phyloP scores from a whole-genome alignment of 2,888 invertebrate genomes.

The Furcula furcula region DNA sequence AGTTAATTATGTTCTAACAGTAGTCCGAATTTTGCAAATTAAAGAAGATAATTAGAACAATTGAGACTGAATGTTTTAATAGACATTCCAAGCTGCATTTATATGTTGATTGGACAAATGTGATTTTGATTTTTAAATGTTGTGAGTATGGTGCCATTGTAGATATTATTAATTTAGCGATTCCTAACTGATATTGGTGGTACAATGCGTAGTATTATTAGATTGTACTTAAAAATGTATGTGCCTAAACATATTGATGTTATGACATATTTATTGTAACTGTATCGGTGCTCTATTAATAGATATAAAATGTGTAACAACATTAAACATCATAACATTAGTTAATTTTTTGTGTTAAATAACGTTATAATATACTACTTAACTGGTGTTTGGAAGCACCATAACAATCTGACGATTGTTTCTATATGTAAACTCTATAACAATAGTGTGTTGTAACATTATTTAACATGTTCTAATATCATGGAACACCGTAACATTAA shows the following conservation, averaged over 20 bases:
- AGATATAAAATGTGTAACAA: conserved; percentile 13
- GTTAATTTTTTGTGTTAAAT: too few relatives aligned
- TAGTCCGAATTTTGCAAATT: too few relatives aligned
- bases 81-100: conserved; percentile 59
- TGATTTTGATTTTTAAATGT: conserved; percentile 13
- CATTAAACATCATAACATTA: too few relatives aligned
- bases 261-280: conserved; percentile 19
- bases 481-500: too few relatives aligned
- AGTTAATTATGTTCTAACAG: too few relatives aligned
- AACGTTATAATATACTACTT: too few relatives aligned
- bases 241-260: conserved; percentile 28
- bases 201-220: conserved; percentile 52
- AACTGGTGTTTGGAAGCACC: too few relatives aligned
- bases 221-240: conserved; percentile 49
- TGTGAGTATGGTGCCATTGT: conserved; percentile 45
- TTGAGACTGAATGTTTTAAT: conserved; percentile 42
- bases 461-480: too few relatives aligned
- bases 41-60: too few relatives aligned
- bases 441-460: too few relatives aligned
- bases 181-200: conserved; percentile 10
- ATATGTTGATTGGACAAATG: conserved; percentile 9
- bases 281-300: conserved; percentile 14
- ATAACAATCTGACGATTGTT: too few relatives aligned
- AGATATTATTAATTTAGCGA: conserved; percentile 17
- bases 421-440: too few relatives aligned